Conservation (phyloP, 35 echinoderm and acorn worm genomes). For the Ptychodera flava region DNA sequence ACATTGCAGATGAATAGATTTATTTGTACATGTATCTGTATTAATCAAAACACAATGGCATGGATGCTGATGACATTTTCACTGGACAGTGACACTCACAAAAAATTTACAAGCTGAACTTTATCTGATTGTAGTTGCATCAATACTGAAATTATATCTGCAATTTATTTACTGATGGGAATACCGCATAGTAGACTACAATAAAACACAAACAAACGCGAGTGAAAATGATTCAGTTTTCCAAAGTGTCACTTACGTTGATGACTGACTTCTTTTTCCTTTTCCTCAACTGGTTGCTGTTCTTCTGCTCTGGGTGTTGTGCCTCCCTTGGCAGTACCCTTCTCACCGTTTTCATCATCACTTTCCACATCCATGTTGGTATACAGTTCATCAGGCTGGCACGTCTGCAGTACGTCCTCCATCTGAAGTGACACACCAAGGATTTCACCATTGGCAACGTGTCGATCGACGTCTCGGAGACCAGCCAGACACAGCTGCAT, state of each 20-base stretch:
- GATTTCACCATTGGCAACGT: constrained; percentile 90
- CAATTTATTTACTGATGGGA: no score
- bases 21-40: no score
- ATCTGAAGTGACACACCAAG: constrained; percentile 91
- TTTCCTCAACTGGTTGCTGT: background rate
- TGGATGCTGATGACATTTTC: no score
- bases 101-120: no score
- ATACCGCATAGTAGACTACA: no score
- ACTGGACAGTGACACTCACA: no score
- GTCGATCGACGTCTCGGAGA: constrained; percentile 96
- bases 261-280: background rate
- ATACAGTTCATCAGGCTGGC: constrained; percentile 78
- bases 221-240: no score
- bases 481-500: constrained; percentile 96
- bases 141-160: no score
- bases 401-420: constrained; percentile 93
- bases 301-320: constrained; percentile 10
- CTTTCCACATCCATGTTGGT: constrained; percentile 45
- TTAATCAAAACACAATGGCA: no score
- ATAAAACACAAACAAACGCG: no score
- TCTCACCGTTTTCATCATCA: constrained; percentile 27
- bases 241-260: background rate
- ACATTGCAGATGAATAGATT: no score
- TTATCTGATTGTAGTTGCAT: no score
- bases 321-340: constrained; percentile 6